Evolutionary conservation across 1,140 invertebrate genomes (phyloP).

Genomic region (Cydia splendana): DNA sequence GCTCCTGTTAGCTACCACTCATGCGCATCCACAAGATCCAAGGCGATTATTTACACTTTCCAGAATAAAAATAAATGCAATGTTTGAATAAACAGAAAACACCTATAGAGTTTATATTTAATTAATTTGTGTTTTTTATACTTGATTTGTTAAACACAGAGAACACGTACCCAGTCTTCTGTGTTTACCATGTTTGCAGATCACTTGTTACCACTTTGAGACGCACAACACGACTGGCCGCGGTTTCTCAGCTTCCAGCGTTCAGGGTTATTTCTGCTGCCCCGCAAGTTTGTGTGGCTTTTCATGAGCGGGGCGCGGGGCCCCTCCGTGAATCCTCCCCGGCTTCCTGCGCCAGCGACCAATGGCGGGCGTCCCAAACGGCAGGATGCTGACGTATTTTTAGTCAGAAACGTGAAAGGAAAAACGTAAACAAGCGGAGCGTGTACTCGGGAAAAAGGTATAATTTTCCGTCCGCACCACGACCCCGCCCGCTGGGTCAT

Average conservation of each 20-base stretch:
- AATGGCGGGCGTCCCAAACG: slow-evolving; percentile 75
- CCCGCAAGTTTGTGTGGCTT: slow-evolving; percentile 60
- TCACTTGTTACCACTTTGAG: slow-evolving; percentile 78
- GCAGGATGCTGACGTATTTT: slow-evolving; percentile 77
- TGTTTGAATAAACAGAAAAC: not conserved
- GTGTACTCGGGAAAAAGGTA: slow-evolving; percentile 46
- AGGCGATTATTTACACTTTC: slow-evolving; percentile 20
- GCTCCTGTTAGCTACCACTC: slow-evolving; percentile 45
- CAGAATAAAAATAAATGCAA: slow-evolving; percentile 6
- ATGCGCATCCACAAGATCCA: slow-evolving; percentile 33
- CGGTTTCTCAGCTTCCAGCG: slow-evolving; percentile 66
- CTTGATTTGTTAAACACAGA: slow-evolving; percentile 29
- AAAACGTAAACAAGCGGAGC: slow-evolving; percentile 73
- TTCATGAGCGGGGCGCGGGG: slow-evolving; percentile 49
- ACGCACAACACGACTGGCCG: slow-evolving; percentile 78
- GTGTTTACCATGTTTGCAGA: slow-evolving; percentile 75
- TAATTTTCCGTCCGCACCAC: slow-evolving; percentile 50
- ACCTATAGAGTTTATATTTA: slow-evolving; percentile 12
- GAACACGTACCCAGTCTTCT: slow-evolving; percentile 75
- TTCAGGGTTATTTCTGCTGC: slow-evolving; percentile 78
- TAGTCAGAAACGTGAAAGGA: slow-evolving; percentile 73
- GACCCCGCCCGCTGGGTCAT: slow-evolving; percentile 23
- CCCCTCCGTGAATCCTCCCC: slow-evolving; percentile 54
- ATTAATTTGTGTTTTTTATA: not conserved
- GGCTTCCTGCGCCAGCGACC: slow-evolving; percentile 66